Evolutionary conservation across 2,888 invertebrate genomes (phyloP), one percentile per base, ranked within the genome.

Genomic region (Polyploca ridens): DNA sequence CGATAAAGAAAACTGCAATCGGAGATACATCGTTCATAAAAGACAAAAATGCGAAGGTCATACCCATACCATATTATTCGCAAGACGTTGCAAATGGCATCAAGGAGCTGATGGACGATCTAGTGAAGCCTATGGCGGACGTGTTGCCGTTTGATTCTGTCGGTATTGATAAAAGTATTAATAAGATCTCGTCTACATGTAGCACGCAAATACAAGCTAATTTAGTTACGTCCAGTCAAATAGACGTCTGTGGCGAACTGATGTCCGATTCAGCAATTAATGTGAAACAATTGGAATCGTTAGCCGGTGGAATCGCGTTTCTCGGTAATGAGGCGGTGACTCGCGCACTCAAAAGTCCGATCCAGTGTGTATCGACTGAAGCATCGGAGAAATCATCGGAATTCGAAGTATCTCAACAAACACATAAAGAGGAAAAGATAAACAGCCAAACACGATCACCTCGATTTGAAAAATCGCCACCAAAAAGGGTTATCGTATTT

Each of bases 51-150:
- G 64, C 69, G 0, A 87, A 85, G 70, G 92, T 91, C 0, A 92
- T 94, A 44, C 94, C 93, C 0, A 93, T 94, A 44, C 94, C 93
- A 0, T 72, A 80, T 0, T 90, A 84, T 64, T 71, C 89, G 60
- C 85, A 83, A 66, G 85, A 89, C 8, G 85, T 90, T 0, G 79
- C 89, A 0, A 88, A 91, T 11, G 86, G 82, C 1, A 74, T 93
- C 0, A 93, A 94, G 63, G 83, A 85, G 1, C 73, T 93, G 1
- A 91, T 93, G 91, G 71, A 77, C 2, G 94, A 94, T 72, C 74
- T 93, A 33, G 87, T 90, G 0, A 93, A 94, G 65, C 94, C 94
- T 0, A 80, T 82, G 62, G 76, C 81, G 0, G 91, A 92, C 35
- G 70, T 72, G 0, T 8, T 83, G 41, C 88, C 89, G 0, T 88